A percentile compares a stretch with the other conserved stretches of the same genome.
Conservation (phyloP, 2,888 invertebrate genomes). For the Hirtodrosophila trivittata region DNA sequence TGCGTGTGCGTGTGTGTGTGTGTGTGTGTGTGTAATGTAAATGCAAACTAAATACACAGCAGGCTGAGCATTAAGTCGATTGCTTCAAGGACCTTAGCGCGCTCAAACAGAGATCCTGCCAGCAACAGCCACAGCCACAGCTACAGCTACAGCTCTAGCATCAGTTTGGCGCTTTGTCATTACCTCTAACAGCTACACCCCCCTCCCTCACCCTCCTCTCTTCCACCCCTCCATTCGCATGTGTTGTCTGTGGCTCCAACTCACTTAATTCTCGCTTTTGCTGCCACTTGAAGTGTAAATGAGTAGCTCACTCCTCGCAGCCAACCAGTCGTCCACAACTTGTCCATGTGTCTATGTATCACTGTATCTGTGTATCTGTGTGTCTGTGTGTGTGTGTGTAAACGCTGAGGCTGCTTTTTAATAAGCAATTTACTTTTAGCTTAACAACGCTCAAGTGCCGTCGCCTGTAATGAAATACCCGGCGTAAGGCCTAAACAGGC, state of each 20-base stretch:
- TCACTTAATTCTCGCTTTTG: conserved; percentile 71
- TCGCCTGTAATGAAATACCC: conserved; percentile 69
- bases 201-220: conserved; percentile 3
- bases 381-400: conserved; percentile 14
- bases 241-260: conserved; percentile 54
- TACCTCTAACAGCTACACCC: conserved; percentile 34
- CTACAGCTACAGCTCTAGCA: conserved; percentile 15
- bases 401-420: conserved; percentile 63
- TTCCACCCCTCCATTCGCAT: conserved; percentile 4
- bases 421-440: conserved; percentile 76
- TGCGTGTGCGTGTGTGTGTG: conserved; percentile 14
- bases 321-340: not conserved
- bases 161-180: conserved; percentile 58
- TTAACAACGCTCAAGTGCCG: conserved; percentile 64
- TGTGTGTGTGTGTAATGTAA: conserved; percentile 55
- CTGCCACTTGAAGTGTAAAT: conserved; percentile 74
- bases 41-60: conserved; percentile 76
- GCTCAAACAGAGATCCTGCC: conserved; percentile 28
- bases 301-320: conserved; percentile 54
- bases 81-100: conserved; percentile 73
- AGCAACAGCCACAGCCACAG: conserved; percentile 32
- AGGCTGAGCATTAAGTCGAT: conserved; percentile 76
- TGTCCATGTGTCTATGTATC: not conserved
- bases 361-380: conserved; percentile 8
- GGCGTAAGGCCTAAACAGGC: conserved; percentile 38